Evolutionary conservation across 2,888 invertebrate genomes (phyloP), one percentile per base, ranked within the genome.

Genomic region (Ormyrus thymus): DNA sequence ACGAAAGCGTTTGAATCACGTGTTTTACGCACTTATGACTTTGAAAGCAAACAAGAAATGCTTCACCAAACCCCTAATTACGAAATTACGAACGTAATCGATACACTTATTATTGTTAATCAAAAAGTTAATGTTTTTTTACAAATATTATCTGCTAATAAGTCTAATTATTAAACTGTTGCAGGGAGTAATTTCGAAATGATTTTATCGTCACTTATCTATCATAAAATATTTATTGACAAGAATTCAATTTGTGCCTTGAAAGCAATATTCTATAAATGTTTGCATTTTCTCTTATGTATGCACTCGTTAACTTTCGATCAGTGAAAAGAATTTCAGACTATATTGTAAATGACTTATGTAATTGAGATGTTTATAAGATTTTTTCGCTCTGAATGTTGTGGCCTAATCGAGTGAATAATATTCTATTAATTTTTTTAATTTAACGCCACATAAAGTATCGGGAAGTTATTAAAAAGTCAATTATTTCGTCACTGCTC

Each of bases 401-500:
- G 59, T 66, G 58, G 7, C 9, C 66, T 64, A 74, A 74, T 15
- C 10, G n/a, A n/a, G 8, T 48, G 29, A 50, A 74, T 59, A 15
- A 62, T 72, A 72, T 29, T 45, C 53, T 62, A 46, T 62, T 53
- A 53, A 72, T 45, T 43, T 62, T 53, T 55, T 62, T 46, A 58
- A n/a, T 50, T 48, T 4, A 7, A 48, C 61, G 51, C 7, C 13
- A 15, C 6, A 45, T n/a, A 61, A 10, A 56, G 9, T 13, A 50
- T 43, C 43, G 50, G 59, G 59, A 59, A 70, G 29, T 51, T 62
- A 69, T 58, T 69, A 69, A 58, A 71, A 71, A 71, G 55, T 55
- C 15, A 74, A 65, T 74, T 74, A 66, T 51, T 51, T 66, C 9
- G 65, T 65, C 73, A 65, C 65, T 65, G 59, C 51, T 8, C 29